Percentiles rank a stretch among this genome's conserved stretches.
Evolutionary conservation across 2,797 vertebrate genomes (phyloP).

Genomic region (Pteropus rufus): DNA sequence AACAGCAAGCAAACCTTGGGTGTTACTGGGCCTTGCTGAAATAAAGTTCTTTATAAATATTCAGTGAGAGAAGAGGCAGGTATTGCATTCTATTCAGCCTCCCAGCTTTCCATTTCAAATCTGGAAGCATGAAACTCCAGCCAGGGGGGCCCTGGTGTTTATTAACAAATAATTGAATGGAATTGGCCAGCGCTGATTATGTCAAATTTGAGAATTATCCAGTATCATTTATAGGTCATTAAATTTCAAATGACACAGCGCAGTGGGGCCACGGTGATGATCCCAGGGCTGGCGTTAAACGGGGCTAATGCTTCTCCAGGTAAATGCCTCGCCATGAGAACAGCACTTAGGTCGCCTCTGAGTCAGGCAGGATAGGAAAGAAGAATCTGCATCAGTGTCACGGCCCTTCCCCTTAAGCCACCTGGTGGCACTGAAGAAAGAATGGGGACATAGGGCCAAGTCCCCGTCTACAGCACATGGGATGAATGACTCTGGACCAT

Average conservation of each 20-base stretch:
- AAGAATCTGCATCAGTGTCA: accelerated
- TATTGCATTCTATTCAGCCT: not conserved
- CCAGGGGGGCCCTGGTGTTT: slow-evolving; percentile 55
- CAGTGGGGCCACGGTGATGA: not conserved
- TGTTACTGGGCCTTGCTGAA: slow-evolving; percentile 46
- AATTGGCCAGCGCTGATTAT: slow-evolving; percentile 60
- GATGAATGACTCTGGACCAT: not conserved
- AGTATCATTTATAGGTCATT: slow-evolving; percentile 68
- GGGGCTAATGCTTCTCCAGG: slow-evolving; percentile 23
- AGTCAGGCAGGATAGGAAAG: not conserved
- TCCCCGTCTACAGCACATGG: accelerated
- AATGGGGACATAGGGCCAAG: not conserved
- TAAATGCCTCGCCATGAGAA: not conserved
- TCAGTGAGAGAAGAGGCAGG: slow-evolving; percentile 53
- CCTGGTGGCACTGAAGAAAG: not conserved
- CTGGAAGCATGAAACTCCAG: slow-evolving; percentile 62
- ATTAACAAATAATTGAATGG: slow-evolving; percentile 77
- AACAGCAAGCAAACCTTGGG: slow-evolving; percentile 75
- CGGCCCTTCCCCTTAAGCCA: not conserved
- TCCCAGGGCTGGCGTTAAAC: slow-evolving; percentile 17
- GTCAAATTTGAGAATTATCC: slow-evolving; percentile 67
- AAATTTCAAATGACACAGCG: slow-evolving; percentile 62
- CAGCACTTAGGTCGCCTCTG: not conserved
- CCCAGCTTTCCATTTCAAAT: slow-evolving; percentile 59
- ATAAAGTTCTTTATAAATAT: slow-evolving; percentile 73